Evolutionary conservation across 2,113 vertebrate genomes (phyloP).

Genomic region (Romanogobio albipinnatus): DNA sequence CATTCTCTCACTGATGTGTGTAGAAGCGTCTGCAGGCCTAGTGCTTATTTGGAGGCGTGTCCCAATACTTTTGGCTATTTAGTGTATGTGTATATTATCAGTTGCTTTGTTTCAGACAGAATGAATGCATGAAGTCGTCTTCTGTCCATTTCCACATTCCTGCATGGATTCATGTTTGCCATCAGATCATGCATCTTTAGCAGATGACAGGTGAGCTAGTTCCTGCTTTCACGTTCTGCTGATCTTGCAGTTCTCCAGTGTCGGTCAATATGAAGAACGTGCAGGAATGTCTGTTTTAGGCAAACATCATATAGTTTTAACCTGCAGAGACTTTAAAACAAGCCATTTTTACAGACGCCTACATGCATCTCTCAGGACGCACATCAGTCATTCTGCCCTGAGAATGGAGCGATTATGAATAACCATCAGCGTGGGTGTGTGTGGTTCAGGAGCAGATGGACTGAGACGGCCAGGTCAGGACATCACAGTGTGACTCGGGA

Average conservation of each 20-base stretch:
- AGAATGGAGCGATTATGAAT: neutral
- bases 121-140: neutral
- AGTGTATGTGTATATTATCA: neutral
- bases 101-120: neutral
- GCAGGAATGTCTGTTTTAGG: neutral
- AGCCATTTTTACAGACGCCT: neutral
- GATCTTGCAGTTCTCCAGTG: neutral
- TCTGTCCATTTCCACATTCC: neutral
- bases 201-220: neutral
- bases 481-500: neutral
- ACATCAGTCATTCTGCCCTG: neutral
- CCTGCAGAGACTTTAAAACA: neutral
- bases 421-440: too few relatives aligned
- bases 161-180: neutral
- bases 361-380: neutral
- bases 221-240: neutral
- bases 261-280: neutral
- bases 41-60: too few relatives aligned
- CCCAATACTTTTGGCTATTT: too few relatives aligned
- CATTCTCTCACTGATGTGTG: too few relatives aligned
- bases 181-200: neutral
- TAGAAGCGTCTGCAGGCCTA: too few relatives aligned
- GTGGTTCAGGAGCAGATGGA: constrained; percentile 12
- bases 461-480: constrained; percentile 28
- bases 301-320: constrained; percentile 4